Base-by-base conservation (phyloP, 2,113 vertebrate species). In the Brachyhypopomus occidentalis region DNA sequence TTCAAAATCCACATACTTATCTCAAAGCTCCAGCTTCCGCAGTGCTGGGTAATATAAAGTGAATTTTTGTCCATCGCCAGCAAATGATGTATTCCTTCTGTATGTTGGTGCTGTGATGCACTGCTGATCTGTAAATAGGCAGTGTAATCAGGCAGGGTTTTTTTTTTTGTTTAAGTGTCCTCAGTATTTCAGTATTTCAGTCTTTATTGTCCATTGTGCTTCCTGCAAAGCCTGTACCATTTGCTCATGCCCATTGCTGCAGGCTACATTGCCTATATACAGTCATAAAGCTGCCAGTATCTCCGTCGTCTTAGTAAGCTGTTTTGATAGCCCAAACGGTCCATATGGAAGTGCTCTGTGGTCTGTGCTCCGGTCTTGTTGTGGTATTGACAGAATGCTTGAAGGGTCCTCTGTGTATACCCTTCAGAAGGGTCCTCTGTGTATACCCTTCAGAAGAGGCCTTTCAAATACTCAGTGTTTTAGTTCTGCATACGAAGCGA, bases 201-300 rank as follows among this genome's bases (percentile, higher is more conserved):
- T 59, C 34, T 60, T 66, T 66, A 34, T 67, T 69, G 14, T 17
- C 34, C 11, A 14, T 58, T 56, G 25, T 78, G 23, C 25, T 55
- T 34, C 52, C 25, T 38, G 48, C 2, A 11, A 8, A 22, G 11
- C 48, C 63, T 36, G 30, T 11, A 11, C 34, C 66, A 30, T 34
- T 64, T 16, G 3, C 9, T 30, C 25, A 34, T 34, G 11, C 19
- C 60, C n/a, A 63, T 27, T 63, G 22, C 23, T 22, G 59, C 20
- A 64, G 62, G 2, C 27, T 34, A 69, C 9, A 69, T 66, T 64
- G 14, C 41, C 41, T 45, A 52, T n/a, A 58, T 73, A 34, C 52
- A 73, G 25, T 73, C 8, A 30, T 73, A 58, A 58, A 74, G 48
- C 52, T 73, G 70, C 11, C 41, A 48, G 69, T 71, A 25, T 55